Percentiles rank a stretch among this genome's conserved stretches.
phyloP scores from a whole-genome alignment of 2,797 vertebrate species.

The Anableps anableps region DNA sequence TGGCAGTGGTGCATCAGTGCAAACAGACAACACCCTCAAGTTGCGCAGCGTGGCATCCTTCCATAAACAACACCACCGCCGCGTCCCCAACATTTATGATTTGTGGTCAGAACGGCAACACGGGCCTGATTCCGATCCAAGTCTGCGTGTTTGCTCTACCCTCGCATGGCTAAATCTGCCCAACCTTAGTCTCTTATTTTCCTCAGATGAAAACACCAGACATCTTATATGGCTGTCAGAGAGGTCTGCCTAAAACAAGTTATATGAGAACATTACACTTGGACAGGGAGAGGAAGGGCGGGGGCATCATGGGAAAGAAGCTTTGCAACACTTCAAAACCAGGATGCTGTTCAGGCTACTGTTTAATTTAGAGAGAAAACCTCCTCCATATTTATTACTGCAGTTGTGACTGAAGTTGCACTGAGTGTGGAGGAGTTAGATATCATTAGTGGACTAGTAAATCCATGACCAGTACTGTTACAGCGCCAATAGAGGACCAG shows the following conservation, averaged over 20 bases:
- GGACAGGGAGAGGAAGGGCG: constrained; percentile 47
- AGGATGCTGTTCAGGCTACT: constrained; percentile 56
- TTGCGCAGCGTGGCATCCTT: constrained; percentile 74
- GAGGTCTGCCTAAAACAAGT: constrained; percentile 63
- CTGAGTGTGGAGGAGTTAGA: constrained; percentile 65
- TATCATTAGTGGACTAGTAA: constrained; percentile 74
- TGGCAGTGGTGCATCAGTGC: constrained; percentile 74
- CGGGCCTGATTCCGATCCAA: constrained; percentile 72
- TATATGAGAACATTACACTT: constrained; percentile 58
- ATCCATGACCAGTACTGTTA: constrained; percentile 72
- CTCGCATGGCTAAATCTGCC: constrained; percentile 75
- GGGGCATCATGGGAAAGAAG: constrained; percentile 64
- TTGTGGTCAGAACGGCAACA: constrained; percentile 73
- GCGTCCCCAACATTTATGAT: constrained; percentile 77
- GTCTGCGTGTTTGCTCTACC: constrained; percentile 70
- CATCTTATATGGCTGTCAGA: constrained; percentile 60
- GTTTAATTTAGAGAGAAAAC: constrained; percentile 58
- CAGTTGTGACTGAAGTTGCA: constrained; percentile 48
- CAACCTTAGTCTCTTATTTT: constrained; percentile 73
- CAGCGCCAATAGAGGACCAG: constrained; percentile 72
- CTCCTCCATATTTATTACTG: constrained; percentile 53
- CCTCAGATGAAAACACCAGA: constrained; percentile 69
- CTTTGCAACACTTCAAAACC: constrained; percentile 59
- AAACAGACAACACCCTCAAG: constrained; percentile 83
- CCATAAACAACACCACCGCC: constrained; percentile 78